A percentile compares a stretch with the other conserved stretches of the same genome.
Conservation (phyloP, 2,888 invertebrate species). For the Scaptomyza flava region DNA sequence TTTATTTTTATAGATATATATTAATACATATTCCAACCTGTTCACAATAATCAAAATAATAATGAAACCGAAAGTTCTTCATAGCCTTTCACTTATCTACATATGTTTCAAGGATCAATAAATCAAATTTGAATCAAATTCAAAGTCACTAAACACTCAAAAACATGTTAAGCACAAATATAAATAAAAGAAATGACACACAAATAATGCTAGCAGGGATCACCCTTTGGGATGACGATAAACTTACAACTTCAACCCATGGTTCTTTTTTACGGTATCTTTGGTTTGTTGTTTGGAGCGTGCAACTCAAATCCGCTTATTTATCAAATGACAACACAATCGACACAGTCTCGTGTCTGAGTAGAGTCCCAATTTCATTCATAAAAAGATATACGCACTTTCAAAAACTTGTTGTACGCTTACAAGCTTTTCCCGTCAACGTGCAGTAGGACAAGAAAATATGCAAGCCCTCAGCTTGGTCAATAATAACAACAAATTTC, state of each 20-base stretch:
- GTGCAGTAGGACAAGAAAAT: slow-evolving; percentile 34
- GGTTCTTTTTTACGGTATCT: not conserved
- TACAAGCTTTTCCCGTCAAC: slow-evolving; percentile 37
- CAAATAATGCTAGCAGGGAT: slow-evolving; percentile 13
- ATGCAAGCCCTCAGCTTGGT: slow-evolving; percentile 55
- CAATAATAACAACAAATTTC: slow-evolving; percentile 60
- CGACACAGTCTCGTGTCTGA: slow-evolving; percentile 39
- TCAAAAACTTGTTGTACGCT: slow-evolving; percentile 36
- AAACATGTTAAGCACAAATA: not conserved
- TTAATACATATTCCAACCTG: too few relatives aligned
- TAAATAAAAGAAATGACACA: slow-evolving; percentile 15
- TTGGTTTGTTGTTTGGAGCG: slow-evolving; percentile 25
- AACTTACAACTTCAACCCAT: slow-evolving; percentile 34
- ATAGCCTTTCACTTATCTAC: not conserved
- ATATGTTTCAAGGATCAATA: not conserved
- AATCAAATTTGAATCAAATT: slow-evolving; percentile 2
- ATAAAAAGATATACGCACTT: slow-evolving; percentile 66
- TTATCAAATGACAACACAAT: slow-evolving; percentile 61
- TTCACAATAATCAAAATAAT: too few relatives aligned
- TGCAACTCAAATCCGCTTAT: slow-evolving; percentile 57
- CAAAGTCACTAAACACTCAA: slow-evolving; percentile 13
- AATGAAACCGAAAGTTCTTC: too few relatives aligned
- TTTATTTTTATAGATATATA: too few relatives aligned
- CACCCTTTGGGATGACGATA: slow-evolving; percentile 13
- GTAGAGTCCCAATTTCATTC: slow-evolving; percentile 61